Percentiles rank a stretch among this genome's conserved stretches.
Conservation (phyloP, 2,797 vertebrate genomes). For the Spondyliosoma cantharus region DNA sequence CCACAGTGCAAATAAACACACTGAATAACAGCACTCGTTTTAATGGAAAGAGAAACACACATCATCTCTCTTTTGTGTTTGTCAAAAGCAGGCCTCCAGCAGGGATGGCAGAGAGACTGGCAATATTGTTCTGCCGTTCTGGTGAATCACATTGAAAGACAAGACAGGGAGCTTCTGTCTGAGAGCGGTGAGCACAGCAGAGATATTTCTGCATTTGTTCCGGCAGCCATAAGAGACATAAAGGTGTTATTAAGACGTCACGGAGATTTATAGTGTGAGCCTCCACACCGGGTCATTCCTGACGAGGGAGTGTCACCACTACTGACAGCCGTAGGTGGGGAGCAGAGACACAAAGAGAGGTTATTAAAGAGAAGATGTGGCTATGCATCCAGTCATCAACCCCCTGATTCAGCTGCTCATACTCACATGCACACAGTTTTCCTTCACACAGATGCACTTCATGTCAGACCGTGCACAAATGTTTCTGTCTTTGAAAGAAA, state of each 20-base stretch:
- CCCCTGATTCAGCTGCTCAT: background rate
- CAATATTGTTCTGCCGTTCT: background rate
- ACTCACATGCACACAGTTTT: background rate
- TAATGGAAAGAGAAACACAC: slow-evolving; percentile 81
- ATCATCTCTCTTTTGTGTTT: slow-evolving; percentile 19
- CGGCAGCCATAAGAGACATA: slow-evolving; percentile 49
- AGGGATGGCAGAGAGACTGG: background rate
- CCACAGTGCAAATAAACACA: slow-evolving; percentile 71
- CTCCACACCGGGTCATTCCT: slow-evolving; percentile 74
- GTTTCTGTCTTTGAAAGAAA: background rate
- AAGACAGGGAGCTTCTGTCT: slow-evolving; percentile 9
- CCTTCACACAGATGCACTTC: background rate
- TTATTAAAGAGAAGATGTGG: slow-evolving; percentile 23
- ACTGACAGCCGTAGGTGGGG: slow-evolving; percentile 53
- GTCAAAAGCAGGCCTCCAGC: slow-evolving; percentile 7
- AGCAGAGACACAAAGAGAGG: slow-evolving; percentile 33
- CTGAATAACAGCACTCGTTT: slow-evolving; percentile 65
- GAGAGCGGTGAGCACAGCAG: slow-evolving; percentile 24
- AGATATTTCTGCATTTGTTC: slow-evolving; percentile 59
- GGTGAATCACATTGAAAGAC: slow-evolving; percentile 11
- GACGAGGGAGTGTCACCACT: slow-evolving; percentile 78
- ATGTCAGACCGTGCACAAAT: background rate
- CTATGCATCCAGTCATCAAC: slow-evolving; percentile 20
- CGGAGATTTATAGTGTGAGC: slow-evolving; percentile 76
- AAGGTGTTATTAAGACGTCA: slow-evolving; percentile 81